Percentiles rank a stretch among this genome's conserved stretches.
These are phyloP conservation scores for Mythimna pallens DNA, from an alignment of 2,888 invertebrate genomes.

Conservation along the genomic window DNA sequence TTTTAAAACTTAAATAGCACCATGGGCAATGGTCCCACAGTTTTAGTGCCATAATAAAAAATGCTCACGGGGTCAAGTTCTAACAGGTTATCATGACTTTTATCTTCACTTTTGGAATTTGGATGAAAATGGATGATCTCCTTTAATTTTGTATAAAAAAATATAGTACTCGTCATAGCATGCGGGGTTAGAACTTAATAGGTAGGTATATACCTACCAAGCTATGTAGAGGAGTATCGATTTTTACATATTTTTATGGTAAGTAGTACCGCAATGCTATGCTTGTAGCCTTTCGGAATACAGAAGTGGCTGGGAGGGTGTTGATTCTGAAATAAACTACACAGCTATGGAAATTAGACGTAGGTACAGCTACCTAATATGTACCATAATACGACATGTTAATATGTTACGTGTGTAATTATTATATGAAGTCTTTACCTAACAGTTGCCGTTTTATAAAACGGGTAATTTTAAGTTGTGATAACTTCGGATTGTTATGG, in stretches of 20 bases:
- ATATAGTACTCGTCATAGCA: neutral
- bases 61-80: no score
- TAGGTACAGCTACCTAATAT: no score
- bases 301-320: conserved; percentile 1
- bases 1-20: no score
- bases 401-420: neutral
- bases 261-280: conserved; percentile 44
- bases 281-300: conserved; percentile 26
- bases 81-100: no score
- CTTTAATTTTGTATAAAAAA: conserved; percentile 12
- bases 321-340: neutral
- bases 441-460: no score
- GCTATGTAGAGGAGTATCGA: conserved; percentile 29
- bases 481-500: no score
- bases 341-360: neutral
- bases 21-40: no score
- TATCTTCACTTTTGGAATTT: no score
- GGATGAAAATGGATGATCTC: no score
- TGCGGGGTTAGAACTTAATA: conserved; percentile 27
- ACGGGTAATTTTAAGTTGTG: no score
- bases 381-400: neutral
- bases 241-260: conserved; percentile 59
- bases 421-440: no score
- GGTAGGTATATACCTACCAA: neutral
- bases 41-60: no score